A percentile compares a stretch with the other conserved stretches of the same genome.
Evolutionary conservation across 64 coral and sea anemone genomes (phyloP).

Genomic region (Dendronephthya gigantea): DNA sequence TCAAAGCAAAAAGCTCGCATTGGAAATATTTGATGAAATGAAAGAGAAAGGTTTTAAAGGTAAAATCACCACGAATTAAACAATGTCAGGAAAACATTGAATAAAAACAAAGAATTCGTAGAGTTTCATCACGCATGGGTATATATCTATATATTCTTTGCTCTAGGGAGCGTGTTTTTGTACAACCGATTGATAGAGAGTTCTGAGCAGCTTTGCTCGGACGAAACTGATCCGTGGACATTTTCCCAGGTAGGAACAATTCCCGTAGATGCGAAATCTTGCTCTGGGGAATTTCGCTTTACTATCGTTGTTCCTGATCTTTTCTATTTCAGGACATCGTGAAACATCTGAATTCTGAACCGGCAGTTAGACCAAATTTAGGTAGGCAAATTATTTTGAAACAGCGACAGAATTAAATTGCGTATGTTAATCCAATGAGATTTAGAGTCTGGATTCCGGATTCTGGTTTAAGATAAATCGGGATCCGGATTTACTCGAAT

Average conservation of each 20-base stretch:
- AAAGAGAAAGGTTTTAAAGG: slow-evolving; percentile 1
- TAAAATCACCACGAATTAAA: too few species aligned
- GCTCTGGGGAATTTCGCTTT: background rate
- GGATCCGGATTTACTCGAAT: too few species aligned
- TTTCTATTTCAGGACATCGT: background rate
- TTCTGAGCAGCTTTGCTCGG: background rate
- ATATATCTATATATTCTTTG: background rate
- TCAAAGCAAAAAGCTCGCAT: background rate
- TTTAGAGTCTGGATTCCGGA: too few species aligned
- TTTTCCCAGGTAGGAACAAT: background rate
- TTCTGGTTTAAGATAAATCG: too few species aligned
- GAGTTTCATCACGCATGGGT: too few species aligned
- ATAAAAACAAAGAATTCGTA: too few species aligned
- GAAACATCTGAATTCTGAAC: background rate
- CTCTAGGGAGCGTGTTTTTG: background rate
- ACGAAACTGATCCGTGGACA: background rate
- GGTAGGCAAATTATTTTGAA: background rate
- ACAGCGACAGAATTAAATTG: background rate
- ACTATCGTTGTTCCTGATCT: background rate
- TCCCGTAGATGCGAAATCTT: too few species aligned
- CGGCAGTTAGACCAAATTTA: background rate
- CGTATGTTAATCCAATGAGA: background rate
- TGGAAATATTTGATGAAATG: background rate
- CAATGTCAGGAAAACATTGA: too few species aligned
- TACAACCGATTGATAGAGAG: background rate